Percentiles rank a stretch among this genome's conserved stretches.
These are phyloP conservation scores for Coranthus polyacanthus DNA, from an alignment of 2,797 vertebrate species.

Conservation along the genomic window DNA sequence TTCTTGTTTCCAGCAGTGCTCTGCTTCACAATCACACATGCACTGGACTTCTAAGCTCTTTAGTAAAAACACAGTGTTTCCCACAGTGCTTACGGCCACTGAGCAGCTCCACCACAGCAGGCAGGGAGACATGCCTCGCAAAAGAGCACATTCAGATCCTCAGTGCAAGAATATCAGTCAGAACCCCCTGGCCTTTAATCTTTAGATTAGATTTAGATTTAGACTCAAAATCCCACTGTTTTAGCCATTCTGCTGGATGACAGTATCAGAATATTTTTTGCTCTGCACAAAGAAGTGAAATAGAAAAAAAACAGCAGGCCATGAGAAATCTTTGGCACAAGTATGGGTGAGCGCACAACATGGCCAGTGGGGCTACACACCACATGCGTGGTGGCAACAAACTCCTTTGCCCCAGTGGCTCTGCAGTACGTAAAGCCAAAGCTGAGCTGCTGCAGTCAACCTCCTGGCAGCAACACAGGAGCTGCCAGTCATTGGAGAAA, in stretches of 20 bases:
- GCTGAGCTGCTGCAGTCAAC: slow-evolving; percentile 50
- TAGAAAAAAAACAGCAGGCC: slow-evolving; percentile 26
- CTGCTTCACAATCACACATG: slow-evolving; percentile 12
- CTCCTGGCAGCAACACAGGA: slow-evolving; percentile 53
- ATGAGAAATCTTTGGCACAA: slow-evolving; percentile 37
- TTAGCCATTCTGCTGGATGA: slow-evolving; percentile 25
- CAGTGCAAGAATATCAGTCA: slow-evolving; percentile 18
- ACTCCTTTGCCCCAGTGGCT: slow-evolving; percentile 39
- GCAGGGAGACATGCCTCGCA: slow-evolving; percentile 30
- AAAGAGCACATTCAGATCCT: slow-evolving; percentile 25
- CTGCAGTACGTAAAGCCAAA: slow-evolving; percentile 36
- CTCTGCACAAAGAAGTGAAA: slow-evolving; percentile 34
- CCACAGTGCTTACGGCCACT: slow-evolving; percentile 8
- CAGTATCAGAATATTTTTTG: slow-evolving; percentile 17
- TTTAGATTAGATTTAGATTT: slow-evolving; percentile 1
- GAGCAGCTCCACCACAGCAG: slow-evolving; percentile 15
- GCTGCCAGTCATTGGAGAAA: slow-evolving; percentile 60
- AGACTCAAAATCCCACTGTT: slow-evolving; percentile 34
- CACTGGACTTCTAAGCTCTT: slow-evolving; percentile 32
- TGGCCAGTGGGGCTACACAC: slow-evolving; percentile 13
- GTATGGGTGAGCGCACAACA: slow-evolving; percentile 32
- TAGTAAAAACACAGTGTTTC: slow-evolving; percentile 33
- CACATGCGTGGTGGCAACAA: slow-evolving; percentile 46
- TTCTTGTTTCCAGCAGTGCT: slow-evolving; percentile 21
- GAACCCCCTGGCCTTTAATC: slow-evolving; percentile 43